Evolutionary conservation across 1,140 invertebrate species (phyloP).

Genomic region (Globodera rostochiensis): DNA sequence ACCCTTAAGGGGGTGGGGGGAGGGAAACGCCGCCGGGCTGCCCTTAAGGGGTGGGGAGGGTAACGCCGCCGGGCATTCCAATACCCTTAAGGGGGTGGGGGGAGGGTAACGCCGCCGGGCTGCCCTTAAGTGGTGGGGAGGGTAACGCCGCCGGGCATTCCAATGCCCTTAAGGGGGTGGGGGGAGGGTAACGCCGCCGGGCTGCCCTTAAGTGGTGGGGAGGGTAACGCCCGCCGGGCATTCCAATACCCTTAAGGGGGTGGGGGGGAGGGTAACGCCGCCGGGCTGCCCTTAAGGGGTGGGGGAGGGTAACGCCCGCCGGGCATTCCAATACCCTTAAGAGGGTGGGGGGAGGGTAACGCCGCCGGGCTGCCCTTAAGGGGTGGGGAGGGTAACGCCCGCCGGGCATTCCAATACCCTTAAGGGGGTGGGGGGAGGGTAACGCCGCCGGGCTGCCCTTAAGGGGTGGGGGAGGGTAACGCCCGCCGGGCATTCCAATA

Average conservation of each 20-base stretch:
- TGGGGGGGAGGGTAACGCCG: not conserved
- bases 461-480: not conserved
- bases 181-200: not conserved
- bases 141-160: no score
- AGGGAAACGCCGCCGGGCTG: no score
- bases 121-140: not conserved
- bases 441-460: not conserved
- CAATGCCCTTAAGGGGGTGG: slow-evolving; percentile 4
- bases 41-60: not conserved
- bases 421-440: not conserved
- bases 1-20: not conserved
- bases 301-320: not conserved
- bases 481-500: no score
- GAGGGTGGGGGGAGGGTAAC: not conserved
- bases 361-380: not conserved
- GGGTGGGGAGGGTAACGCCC: not conserved
- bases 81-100: not conserved
- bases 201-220: not conserved
- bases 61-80: no score
- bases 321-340: not conserved
- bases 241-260: not conserved
- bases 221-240: no score
- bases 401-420: not conserved
- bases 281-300: not conserved
- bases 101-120: not conserved